phyloP scores from a whole-genome alignment of 2,888 invertebrate genomes.

The Ormyrus labotus region DNA sequence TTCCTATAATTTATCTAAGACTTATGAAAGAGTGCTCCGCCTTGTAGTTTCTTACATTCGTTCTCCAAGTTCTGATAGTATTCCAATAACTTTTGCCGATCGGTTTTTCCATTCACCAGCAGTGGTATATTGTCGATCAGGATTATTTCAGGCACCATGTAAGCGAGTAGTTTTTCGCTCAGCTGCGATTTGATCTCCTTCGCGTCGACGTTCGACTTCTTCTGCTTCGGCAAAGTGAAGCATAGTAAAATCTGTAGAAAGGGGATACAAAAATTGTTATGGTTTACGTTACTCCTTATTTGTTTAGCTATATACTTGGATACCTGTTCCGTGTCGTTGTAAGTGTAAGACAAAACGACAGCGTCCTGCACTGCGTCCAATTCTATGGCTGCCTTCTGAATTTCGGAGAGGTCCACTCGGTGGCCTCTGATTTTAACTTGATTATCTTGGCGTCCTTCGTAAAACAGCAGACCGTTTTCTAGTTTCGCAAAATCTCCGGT shows the following conservation, averaged over 20 bases:
- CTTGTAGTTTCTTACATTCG: too few relatives aligned
- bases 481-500: conserved; percentile 91
- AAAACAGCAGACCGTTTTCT: conserved; percentile 82
- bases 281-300: too few relatives aligned
- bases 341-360: conserved; percentile 87
- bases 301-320: background rate
- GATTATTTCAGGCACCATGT: conserved; percentile 88
- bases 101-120: conserved; percentile 91
- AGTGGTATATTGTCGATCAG: conserved; percentile 86
- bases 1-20: too few relatives aligned
- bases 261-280: background rate
- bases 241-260: conserved; percentile 67
- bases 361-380: conserved; percentile 82
- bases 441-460: conserved; percentile 90
- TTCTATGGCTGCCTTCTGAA: conserved; percentile 82
- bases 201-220: background rate
- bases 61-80: conserved; percentile 76
- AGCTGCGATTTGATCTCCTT: conserved; percentile 82
- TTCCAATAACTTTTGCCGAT: conserved; percentile 86
- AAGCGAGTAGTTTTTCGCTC: conserved; percentile 82
- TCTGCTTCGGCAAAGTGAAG: conserved; percentile 32
- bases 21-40: too few relatives aligned
- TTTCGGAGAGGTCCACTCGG: conserved; percentile 89
- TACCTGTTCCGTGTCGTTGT: conserved; percentile 80
- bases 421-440: conserved; percentile 92